Percentiles rank a stretch among this genome's conserved stretches.
These are phyloP conservation scores for Globia sparganii DNA, from an alignment of 2,888 invertebrate genomes.

Conservation along the genomic window DNA sequence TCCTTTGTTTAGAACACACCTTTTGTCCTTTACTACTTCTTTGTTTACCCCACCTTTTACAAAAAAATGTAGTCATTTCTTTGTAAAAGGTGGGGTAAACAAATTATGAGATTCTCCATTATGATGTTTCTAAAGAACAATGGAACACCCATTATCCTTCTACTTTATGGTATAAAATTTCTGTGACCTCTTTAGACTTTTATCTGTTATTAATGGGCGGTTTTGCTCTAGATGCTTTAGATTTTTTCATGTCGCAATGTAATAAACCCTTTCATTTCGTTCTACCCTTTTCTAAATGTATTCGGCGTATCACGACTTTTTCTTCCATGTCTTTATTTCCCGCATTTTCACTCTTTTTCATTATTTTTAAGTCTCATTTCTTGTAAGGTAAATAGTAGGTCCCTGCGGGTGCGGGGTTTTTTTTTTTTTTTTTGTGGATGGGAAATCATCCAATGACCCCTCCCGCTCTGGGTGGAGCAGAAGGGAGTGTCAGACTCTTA, in stretches of 20 bases:
- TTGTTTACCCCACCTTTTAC: too few species aligned
- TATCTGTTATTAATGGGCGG: slow-evolving; percentile 12
- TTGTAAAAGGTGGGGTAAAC: slow-evolving; percentile 41
- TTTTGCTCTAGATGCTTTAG: slow-evolving; percentile 3
- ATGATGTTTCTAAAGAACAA: slow-evolving; percentile 25
- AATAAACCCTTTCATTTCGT: neutral
- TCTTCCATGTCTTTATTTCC: neutral
- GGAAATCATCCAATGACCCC: too few species aligned
- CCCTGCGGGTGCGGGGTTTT: too few species aligned
- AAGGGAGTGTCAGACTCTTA: too few species aligned
- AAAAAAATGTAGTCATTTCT: too few species aligned
- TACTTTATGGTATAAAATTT: slow-evolving; percentile 30
- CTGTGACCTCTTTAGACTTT: slow-evolving; percentile 16
- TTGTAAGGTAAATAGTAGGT: neutral
- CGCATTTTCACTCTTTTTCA: neutral
- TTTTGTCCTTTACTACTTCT: slow-evolving; percentile 36
- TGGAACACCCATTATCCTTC: slow-evolving; percentile 19
- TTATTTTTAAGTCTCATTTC: neutral
- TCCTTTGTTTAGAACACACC: slow-evolving; percentile 45
- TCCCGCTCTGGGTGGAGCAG: too few species aligned
- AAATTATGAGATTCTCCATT: slow-evolving; percentile 45
- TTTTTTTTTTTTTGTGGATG: too few species aligned
- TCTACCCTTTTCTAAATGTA: neutral
- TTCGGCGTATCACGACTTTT: neutral
- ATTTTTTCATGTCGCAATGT: slow-evolving; percentile 9